Base-by-base conservation (phyloP, 2,113 vertebrate species). In the Macquaria australasica region DNA sequence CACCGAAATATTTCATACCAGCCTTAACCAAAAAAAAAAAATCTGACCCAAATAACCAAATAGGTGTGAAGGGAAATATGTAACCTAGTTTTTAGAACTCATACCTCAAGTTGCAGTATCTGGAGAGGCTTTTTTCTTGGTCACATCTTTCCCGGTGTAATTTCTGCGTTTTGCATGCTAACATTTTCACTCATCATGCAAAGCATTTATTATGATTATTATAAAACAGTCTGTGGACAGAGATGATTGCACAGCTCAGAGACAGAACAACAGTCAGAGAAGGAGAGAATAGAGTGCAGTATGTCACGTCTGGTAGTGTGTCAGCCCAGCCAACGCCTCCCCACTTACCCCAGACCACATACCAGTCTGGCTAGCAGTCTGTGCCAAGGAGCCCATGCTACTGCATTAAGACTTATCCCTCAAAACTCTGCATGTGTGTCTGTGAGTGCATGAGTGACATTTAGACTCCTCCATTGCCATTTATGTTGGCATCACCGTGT, bases 261-360 rank as follows among this genome's bases (percentile, higher is more conserved):
- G 73, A 91, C 77, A 74, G 82, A 85, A 91, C 90, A 88, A 83
- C 87, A 93, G 85, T 91, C 71, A 87, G 67, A 70, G 77, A 58
- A 87, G 77, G 81, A 90, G 81, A 83, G 86, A 85, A 89, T 72
- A 75, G 77, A 83, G 87, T 66, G 73, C 87, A 92, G 89, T 89
- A 85, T 92, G 92, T 93, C 88, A 93, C 90, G 87, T 94, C 92
- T 94, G 92, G 88, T 91, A 84, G 78, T 85, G 79, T 83, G 84
- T 92, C 81, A 84, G 86, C 88, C 73, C 87, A 87, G 89, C 90
- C 92, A 91, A 94, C 83, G 79, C 87, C 93, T 91, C 90, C 89
- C 87, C 85, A 89, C 88, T 93, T 84, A 91, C 86, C 89, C 91
- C 89, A 90, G 91, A 93, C 92, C 92, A 92, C 91, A 93, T 92